Evolutionary conservation across 2,113 vertebrate genomes (phyloP).

Genomic region (Melanerpes formicivorus): DNA sequence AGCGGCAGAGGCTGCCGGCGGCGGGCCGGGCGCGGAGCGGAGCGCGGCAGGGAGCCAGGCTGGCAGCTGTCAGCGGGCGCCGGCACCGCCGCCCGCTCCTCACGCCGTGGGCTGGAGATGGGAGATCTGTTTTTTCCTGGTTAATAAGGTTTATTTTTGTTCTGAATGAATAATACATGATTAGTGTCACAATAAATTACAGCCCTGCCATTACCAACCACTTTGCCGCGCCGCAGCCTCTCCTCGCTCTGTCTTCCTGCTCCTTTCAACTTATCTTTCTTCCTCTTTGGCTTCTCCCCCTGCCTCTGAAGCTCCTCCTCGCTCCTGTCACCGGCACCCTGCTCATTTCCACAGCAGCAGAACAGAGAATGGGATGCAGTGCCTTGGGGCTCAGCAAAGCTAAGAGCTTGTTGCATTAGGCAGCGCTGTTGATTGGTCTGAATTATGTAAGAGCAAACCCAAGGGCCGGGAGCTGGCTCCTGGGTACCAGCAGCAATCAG

Average conservation of each 20-base stretch:
- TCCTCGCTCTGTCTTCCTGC: conserved; percentile 17
- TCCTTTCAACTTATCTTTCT: conserved; percentile 48
- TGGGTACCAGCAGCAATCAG: conserved; percentile 55
- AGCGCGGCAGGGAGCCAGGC: not conserved
- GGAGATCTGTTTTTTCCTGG: conserved; percentile 69
- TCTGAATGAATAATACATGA: conserved; percentile 69
- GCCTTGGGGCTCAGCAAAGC: conserved; percentile 54
- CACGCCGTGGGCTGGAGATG: conserved; percentile 38
- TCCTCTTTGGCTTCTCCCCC: conserved; percentile 20
- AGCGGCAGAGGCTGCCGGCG: accelerated
- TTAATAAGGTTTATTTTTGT: conserved; percentile 77
- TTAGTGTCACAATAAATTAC: conserved; percentile 71
- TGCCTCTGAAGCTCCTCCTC: conserved; percentile 16
- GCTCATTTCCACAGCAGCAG: conserved; percentile 23
- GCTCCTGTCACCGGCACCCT: conserved; percentile 10
- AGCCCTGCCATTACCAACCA: conserved; percentile 54
- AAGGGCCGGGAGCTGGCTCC: not conserved
- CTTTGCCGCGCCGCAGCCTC: conserved; percentile 36
- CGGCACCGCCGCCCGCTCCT: not conserved
- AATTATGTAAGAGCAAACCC: conserved; percentile 56
- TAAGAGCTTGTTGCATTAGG: not conserved
- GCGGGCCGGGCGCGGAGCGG: not conserved
- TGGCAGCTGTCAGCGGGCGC: not conserved
- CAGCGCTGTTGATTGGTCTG: not conserved
- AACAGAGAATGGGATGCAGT: conserved; percentile 40